These are phyloP conservation scores for Thalassaphorura encarpata DNA, from an alignment of 1,140 invertebrate species.

Conservation along the genomic window DNA sequence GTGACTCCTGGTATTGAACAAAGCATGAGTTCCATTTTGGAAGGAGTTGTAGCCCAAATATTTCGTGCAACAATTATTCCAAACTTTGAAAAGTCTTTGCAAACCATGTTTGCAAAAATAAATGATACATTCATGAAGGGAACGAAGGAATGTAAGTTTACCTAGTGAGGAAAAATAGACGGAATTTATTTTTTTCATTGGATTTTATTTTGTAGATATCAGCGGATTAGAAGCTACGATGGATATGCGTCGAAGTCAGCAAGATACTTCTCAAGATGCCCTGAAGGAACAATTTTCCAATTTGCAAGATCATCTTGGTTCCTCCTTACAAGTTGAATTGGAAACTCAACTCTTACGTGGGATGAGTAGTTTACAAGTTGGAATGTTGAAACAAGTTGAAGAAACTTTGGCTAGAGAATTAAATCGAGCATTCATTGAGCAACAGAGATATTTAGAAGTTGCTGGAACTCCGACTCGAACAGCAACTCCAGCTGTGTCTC, in stretches of 20 bases:
- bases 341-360: constrained; percentile 20
- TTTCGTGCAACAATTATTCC: constrained; percentile 65
- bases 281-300: constrained; percentile 10
- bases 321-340: constrained; percentile 18
- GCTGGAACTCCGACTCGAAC: constrained; percentile 22
- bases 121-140: constrained; percentile 74
- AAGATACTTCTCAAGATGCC: constrained; percentile 15
- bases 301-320: constrained; percentile 18
- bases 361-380: constrained; percentile 18
- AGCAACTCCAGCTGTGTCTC: constrained; percentile 23
- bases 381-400: constrained; percentile 26
- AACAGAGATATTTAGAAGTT: constrained; percentile 26
- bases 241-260: constrained; percentile 11
- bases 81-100: constrained; percentile 69
- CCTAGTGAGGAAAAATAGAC: neutral
- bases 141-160: constrained; percentile 72
- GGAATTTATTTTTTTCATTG: neutral
- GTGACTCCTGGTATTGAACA: constrained; percentile 9
- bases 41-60: constrained; percentile 46
- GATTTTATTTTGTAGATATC: constrained; percentile 21
- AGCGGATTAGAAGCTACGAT: constrained; percentile 16
- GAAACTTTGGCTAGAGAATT: constrained; percentile 18
- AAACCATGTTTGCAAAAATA: constrained; percentile 75
- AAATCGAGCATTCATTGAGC: constrained; percentile 21
- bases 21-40: constrained; percentile 16